phyloP scores from a whole-genome alignment of 2,888 invertebrate species.

The Chrysodeixis includens region DNA sequence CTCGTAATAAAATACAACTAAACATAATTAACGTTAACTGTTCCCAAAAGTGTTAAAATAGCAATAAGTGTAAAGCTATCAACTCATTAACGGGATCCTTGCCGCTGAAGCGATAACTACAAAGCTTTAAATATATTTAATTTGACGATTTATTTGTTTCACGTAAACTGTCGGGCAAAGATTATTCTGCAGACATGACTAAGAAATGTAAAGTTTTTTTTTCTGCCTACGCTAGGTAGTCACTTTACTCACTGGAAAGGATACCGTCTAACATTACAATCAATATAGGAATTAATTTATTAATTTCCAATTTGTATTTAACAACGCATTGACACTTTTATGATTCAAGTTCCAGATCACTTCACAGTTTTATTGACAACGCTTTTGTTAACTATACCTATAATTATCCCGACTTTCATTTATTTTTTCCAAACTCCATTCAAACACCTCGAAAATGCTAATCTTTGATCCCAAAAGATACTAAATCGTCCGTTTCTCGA shows the following conservation, averaged over 20 bases:
- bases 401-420: not conserved
- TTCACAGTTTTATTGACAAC: not conserved
- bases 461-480: conserved; percentile 67
- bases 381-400: not conserved
- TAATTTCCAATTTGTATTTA: too few relatives aligned
- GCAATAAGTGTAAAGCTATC: conserved; percentile 38
- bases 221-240: not conserved
- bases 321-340: too few relatives aligned
- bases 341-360: too few relatives aligned
- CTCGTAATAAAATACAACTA: not conserved
- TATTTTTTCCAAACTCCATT: not conserved
- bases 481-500: conserved; percentile 66
- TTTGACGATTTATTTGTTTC: conserved; percentile 52
- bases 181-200: conserved; percentile 11
- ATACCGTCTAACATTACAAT: too few relatives aligned
- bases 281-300: too few relatives aligned
- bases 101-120: conserved; percentile 41
- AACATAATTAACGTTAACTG: not conserved
- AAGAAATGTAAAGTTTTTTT: not conserved
- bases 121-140: conserved; percentile 42
- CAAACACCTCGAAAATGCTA: conserved; percentile 27
- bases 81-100: conserved; percentile 30
- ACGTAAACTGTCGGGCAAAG: conserved; percentile 32
- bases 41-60: not conserved
- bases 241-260: not conserved